These are phyloP conservation scores for Phocoena phocoena DNA, from an alignment of 2,113 vertebrate species.

Conservation along the genomic window DNA sequence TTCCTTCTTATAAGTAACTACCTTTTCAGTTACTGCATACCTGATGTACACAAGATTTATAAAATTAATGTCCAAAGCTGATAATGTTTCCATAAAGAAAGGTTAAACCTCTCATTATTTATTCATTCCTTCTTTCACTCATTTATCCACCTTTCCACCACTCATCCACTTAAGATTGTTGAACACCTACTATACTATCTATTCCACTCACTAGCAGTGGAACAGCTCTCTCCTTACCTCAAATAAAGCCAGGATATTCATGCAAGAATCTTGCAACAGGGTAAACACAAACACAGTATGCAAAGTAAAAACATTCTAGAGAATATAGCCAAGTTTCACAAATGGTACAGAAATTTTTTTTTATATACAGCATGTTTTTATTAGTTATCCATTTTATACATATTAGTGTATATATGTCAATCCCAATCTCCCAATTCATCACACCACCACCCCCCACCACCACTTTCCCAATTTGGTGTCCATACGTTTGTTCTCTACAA, in stretches of 20 bases:
- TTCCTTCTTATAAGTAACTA: neutral
- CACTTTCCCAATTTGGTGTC: too few relatives aligned
- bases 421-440: too few relatives aligned
- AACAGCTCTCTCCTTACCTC: neutral
- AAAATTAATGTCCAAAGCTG: neutral
- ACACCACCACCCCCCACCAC: too few relatives aligned
- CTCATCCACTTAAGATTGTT: neutral
- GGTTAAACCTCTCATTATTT: neutral
- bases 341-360: neutral
- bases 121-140: neutral
- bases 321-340: neutral
- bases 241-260: conserved; percentile 7
- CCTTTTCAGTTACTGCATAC: neutral
- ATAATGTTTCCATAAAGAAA: neutral
- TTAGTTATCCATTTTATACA: too few relatives aligned
- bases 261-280: neutral
- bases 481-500: too few relatives aligned
- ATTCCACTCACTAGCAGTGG: neutral
- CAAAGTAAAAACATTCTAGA: conserved; percentile 1
- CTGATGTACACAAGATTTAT: neutral
- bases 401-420: too few relatives aligned
- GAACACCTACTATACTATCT: neutral
- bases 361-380: too few relatives aligned
- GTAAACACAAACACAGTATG: conserved; percentile 2
- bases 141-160: neutral